Base-by-base conservation (phyloP, 2,888 invertebrate species). In the Protodeltote pygarga region DNA sequence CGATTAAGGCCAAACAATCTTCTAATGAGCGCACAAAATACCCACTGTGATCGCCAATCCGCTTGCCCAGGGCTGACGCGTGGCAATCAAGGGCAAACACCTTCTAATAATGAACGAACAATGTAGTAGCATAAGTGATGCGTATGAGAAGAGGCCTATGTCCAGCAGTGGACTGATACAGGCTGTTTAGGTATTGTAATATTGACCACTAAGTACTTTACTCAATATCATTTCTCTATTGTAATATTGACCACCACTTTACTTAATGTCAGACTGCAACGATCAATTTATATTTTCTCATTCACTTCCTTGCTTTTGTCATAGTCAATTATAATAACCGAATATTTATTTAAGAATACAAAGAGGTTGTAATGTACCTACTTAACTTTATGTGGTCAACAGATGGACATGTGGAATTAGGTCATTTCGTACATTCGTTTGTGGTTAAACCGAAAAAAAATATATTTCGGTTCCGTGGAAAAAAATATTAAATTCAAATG, bases 381-480 rank as follows among this genome's bases (percentile, higher is more conserved):
- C 47, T 54, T 35, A n/a, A n/a, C 49, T 6, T 19, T 25, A 2
- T 21, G 34, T 31, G 47, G 47, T 45, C 52, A 60, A 32, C 65
- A 64, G 29, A 55, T 46, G 65, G 65, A 58, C 37, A 9, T 0
- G 0, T 9, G 9, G 11, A 54, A 52, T 27, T 42, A 9, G 58
- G 63, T 57, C 62, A 53, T 8, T 34, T 16, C 31, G 41, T 21
- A 33, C 33, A 29, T 48, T 54, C 21, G 4, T 28, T 53, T 42
- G 51, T 42, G 58, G 50, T 57, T 51, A 63, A 29, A 4, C 1
- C 2, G 2, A 21, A 5, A 13, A n/a, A 35, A 8, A 16, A 0
- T 1, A 4, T 3, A 3, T 11, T 6, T 1, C 5, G 61, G 67
- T 62, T 49, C 63, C 21, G 57, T 32, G 13, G 14, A 38, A 21